Conservation (phyloP, 2,888 invertebrate genomes). For the Dynastes tityus region DNA sequence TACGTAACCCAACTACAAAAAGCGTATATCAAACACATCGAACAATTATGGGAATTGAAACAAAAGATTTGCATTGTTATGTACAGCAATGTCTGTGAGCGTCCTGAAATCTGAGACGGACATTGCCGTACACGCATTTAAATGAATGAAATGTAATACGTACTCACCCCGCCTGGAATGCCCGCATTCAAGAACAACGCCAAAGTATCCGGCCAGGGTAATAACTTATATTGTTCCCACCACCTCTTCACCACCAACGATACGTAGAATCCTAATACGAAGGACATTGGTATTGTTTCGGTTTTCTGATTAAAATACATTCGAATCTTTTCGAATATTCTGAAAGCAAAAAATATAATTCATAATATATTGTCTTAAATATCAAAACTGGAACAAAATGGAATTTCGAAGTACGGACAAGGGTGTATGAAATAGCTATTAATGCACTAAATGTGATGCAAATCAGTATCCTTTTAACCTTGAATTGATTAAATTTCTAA, state of each 20-base stretch:
- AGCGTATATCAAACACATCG: too few species aligned
- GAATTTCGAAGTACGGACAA: too few species aligned
- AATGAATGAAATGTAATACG: slow-evolving; percentile 64
- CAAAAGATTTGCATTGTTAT: too few species aligned
- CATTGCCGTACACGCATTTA: background rate
- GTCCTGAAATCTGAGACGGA: too few species aligned
- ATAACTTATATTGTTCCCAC: slow-evolving; percentile 95
- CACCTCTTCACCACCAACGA: slow-evolving; percentile 92
- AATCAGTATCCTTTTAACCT: too few species aligned
- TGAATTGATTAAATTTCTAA: too few species aligned
- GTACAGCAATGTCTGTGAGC: too few species aligned
- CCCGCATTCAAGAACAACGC: slow-evolving; percentile 93
- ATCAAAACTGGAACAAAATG: too few species aligned
- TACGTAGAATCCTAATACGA: slow-evolving; percentile 96
- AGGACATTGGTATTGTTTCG: slow-evolving; percentile 94
- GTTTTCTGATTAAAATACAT: slow-evolving; percentile 90
- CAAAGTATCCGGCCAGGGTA: slow-evolving; percentile 95
- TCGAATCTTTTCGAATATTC: slow-evolving; percentile 89
- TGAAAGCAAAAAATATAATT: slow-evolving; percentile 68
- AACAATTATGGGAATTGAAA: too few species aligned
- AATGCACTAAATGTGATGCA: too few species aligned
- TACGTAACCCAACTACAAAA: too few species aligned
- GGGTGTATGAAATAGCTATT: too few species aligned
- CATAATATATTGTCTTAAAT: background rate
- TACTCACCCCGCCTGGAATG: slow-evolving; percentile 91